Conservation (phyloP, 2,113 vertebrate genomes). For the Ophiodon elongatus region DNA sequence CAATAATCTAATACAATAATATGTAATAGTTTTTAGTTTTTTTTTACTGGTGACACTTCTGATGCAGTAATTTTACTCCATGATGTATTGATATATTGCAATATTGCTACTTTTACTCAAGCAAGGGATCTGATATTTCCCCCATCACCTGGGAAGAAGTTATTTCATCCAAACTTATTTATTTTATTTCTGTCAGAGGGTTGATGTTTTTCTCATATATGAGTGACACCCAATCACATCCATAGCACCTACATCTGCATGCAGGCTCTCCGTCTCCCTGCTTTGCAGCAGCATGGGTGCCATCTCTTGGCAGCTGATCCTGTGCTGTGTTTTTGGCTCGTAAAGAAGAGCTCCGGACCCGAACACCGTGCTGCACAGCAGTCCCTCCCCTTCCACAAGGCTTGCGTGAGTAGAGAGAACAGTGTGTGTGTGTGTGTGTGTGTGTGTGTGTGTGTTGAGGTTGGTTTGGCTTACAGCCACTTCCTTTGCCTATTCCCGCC, state of each 20-base stretch:
- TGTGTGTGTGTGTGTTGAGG: slow-evolving; percentile 64
- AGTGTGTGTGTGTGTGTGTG: slow-evolving; percentile 53
- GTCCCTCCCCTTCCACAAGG: slow-evolving; percentile 70
- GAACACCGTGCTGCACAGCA: slow-evolving; percentile 51
- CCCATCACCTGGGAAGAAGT: neutral
- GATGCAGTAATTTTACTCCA: neutral
- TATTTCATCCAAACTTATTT: neutral
- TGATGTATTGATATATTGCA: neutral
- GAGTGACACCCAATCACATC: neutral
- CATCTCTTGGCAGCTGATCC: slow-evolving; percentile 65
- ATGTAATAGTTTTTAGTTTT: neutral
- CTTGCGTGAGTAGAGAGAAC: slow-evolving; percentile 85
- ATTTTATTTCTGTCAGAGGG: neutral
- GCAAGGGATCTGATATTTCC: neutral
- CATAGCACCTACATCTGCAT: neutral
- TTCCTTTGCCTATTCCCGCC: slow-evolving; percentile 75
- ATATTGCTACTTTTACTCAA: neutral
- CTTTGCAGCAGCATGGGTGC: slow-evolving; percentile 58
- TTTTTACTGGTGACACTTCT: neutral
- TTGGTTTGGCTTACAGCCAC: slow-evolving; percentile 79
- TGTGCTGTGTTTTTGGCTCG: slow-evolving; percentile 39
- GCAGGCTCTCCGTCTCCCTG: neutral
- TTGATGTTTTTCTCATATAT: neutral
- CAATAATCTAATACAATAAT: neutral
- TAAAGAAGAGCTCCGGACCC: slow-evolving; percentile 49